Evolutionary conservation across 2,797 vertebrate genomes (phyloP), one percentile per base, ranked within the genome.

Genomic region (Antrozous pallidus): DNA sequence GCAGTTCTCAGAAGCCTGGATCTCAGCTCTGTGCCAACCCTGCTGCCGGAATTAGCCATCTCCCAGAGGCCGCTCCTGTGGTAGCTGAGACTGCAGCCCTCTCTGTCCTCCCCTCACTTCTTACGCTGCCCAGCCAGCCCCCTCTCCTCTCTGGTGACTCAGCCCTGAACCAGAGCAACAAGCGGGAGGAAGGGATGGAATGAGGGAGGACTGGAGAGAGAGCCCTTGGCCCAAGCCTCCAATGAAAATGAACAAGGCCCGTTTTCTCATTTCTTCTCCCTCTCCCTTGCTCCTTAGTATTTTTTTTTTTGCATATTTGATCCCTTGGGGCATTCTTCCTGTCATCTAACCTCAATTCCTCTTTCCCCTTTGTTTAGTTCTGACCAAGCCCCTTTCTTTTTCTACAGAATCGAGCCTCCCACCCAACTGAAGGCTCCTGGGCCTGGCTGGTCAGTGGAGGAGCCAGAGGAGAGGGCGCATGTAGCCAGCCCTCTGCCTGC

Each of bases 81-180:
- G 91, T 17, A 14, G 92, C 88, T 79, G 87, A 94, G 93, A 79
- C 70, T 45, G 69, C 84, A 93, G 87, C 67, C 82, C 67, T 90
- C 40, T 1, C 70, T 10, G 0, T 36, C 87, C 82, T 86, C 65
- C 47, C 47, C 75, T 42, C 26, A 4, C 65, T 31, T 56, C 83
- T 73, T 24, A 28, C 0, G 0, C 81, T 90, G 77, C 91, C 93
- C 93, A 89, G 36, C 84, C 93, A 91, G 77, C 74, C 63, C 95
- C 93, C 87, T 94, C 63, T 85, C 71, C 69, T 49, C 78, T 45
- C 61, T 58, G 71, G 95, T 95, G 96, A 97, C 93, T 97, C 96
- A 97, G 96, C 92, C 84, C 77, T 73, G 77, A 94, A 56, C 45
- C 38, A 82, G n/a, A 95, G 93, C 81, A 81, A 78, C 93, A 51